A percentile compares a stretch with the other conserved stretches of the same genome.
These are phyloP conservation scores for Acanthosoma haemorrhoidale DNA, from an alignment of 2,888 invertebrate species.

Conservation along the genomic window DNA sequence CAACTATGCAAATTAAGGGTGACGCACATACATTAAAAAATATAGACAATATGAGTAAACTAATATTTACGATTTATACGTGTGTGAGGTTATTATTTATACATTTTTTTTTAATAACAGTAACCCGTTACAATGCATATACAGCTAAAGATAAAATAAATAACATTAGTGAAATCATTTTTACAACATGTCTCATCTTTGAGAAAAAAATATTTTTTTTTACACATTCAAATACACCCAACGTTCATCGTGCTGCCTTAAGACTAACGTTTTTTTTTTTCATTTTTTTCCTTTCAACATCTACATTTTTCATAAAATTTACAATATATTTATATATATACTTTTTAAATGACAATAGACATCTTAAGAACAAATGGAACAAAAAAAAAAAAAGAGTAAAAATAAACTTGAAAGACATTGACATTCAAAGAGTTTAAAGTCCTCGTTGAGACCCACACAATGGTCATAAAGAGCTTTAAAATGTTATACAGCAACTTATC, in stretches of 20 bases:
- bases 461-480: too few species aligned
- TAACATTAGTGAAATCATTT: neutral
- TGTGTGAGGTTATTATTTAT: neutral
- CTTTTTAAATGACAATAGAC: neutral
- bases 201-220: conserved; percentile 9
- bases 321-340: too few species aligned
- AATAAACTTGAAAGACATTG: conserved; percentile 1
- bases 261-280: neutral
- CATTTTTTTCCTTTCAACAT: too few species aligned
- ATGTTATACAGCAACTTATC: too few species aligned
- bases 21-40: conserved; percentile 7
- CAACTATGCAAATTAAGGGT: conserved; percentile 8
- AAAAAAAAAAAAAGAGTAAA: neutral
- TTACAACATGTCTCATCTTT: neutral
- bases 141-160: conserved; percentile 7
- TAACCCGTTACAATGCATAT: neutral
- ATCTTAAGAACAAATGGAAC: neutral
- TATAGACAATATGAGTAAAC: conserved; percentile 3
- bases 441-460: too few species aligned
- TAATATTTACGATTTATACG: neutral
- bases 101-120: neutral
- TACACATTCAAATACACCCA: neutral
- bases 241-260: neutral
- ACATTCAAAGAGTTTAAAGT: neutral
- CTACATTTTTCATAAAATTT: neutral